phyloP scores from a whole-genome alignment of 2,888 invertebrate genomes.

The Neria commutata region DNA sequence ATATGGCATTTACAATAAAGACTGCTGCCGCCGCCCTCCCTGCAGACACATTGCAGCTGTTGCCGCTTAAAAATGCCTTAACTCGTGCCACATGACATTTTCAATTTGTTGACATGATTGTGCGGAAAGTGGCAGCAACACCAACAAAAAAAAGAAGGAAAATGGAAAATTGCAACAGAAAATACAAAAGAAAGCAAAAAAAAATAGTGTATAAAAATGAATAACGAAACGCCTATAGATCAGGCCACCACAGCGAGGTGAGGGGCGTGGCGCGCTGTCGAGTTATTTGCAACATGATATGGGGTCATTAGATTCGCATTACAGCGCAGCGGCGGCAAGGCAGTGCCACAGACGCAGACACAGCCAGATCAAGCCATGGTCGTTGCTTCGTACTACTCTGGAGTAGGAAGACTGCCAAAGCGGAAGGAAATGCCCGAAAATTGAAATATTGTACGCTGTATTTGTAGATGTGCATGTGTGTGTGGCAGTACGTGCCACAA shows the following conservation, averaged over 20 bases:
- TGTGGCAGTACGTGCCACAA: not conserved
- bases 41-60: no score
- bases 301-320: conserved; percentile 30
- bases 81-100: conserved; percentile 1
- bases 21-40: no score
- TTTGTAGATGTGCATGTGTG: not conserved
- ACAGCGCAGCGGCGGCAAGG: conserved; percentile 17
- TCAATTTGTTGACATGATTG: conserved; percentile 5
- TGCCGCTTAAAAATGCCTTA: not conserved
- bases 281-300: conserved; percentile 26
- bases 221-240: no score
- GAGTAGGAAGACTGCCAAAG: no score
- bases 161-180: not conserved
- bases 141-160: conserved; percentile 1
- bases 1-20: no score
- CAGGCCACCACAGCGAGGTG: no score
- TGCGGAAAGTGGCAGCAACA: not conserved
- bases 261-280: no score
- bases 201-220: not conserved
- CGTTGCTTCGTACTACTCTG: no score
- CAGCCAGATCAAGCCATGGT: no score
- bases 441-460: no score
- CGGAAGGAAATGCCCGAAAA: no score
- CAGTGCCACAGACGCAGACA: no score
- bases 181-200: not conserved